Evolutionary conservation across 1,140 invertebrate genomes (phyloP), one percentile per base, ranked within the genome.

Genomic region (Tetramorium alpestre): DNA sequence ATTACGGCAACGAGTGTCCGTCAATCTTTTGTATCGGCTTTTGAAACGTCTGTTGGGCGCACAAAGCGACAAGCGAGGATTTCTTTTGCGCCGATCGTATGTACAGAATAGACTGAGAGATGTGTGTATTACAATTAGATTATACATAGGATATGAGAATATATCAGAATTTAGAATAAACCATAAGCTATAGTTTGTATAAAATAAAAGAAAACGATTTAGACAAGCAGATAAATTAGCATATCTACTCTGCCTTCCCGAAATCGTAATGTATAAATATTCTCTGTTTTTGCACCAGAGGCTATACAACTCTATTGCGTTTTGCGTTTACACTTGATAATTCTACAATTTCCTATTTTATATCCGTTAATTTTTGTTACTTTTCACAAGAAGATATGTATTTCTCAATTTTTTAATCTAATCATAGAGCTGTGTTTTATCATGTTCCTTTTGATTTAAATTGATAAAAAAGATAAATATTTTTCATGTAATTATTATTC

Each of bases 21-120:
- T 91, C 87, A 38, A 58, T 60, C 38, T 87, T 92, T 92, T 89
- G 44, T 90, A 90, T 89, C 87, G 77, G 86, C 58, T 92, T 67
- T 88, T 87, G 87, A 86, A 88, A 85, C 49, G 64, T 76, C 67
- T 64, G 8, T 41, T n/a, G 56, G 56, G 67, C 44, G 90, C 51
- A 58, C 56, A 69, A 89, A 64, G 62, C 47, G 72, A 77, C 44
- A 86, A 89, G 49, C 41, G 62, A 51, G 44, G 7, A 81, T 72
- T 76, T 70, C 56, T n/a, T 81, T 89, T 85, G 80, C 88, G 77
- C 67, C 56, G 28, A 84, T 72, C 76, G 85, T 89, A 91, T 92
- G 92, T 93, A 92, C 90, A 93, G 92, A 93, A 54, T 93, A 92
- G 91, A 93, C 91, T 93, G 92, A 93, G 87, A 91, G 80, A 92